phyloP scores from a whole-genome alignment of 2,113 vertebrate genomes.

The Alexandromys fortis region DNA sequence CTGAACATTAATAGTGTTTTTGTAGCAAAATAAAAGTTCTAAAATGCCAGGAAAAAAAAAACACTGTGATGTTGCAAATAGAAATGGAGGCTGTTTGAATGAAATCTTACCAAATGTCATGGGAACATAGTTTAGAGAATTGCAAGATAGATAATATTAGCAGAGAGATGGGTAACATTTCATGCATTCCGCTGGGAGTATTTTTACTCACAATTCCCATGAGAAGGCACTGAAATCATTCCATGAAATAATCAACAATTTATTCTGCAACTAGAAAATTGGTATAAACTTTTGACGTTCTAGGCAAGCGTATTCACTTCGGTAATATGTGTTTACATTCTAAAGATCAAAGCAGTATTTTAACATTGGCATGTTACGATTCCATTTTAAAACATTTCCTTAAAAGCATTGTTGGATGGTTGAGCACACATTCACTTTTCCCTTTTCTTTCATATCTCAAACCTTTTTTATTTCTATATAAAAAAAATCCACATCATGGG shows the following conservation, averaged over 20 bases:
- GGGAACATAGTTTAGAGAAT: constrained; percentile 55
- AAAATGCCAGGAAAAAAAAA: background rate
- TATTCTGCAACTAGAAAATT: constrained; percentile 24
- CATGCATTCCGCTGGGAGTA: constrained; percentile 51
- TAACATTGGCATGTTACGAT: background rate
- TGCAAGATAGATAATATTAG: constrained; percentile 54
- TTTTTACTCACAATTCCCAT: constrained; percentile 62
- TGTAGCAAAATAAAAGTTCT: background rate
- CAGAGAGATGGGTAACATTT: constrained; percentile 56
- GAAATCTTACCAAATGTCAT: constrained; percentile 60
- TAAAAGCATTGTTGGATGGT: background rate
- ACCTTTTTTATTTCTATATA: background rate
- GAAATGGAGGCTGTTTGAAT: constrained; percentile 28
- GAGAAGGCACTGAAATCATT: constrained; percentile 26
- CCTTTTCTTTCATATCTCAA: background rate
- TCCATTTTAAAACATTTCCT: constrained; percentile 25
- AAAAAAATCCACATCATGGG: background rate
- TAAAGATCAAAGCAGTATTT: constrained; percentile 31
- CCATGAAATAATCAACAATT: constrained; percentile 59
- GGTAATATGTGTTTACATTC: constrained; percentile 8
- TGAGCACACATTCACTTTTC: background rate
- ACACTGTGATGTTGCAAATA: constrained; percentile 26
- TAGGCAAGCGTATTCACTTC: constrained; percentile 17
- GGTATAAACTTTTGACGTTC: constrained; percentile 39
- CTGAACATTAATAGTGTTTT: background rate